phyloP scores from a whole-genome alignment of 1,140 invertebrate genomes.

The Melitaea cinxia region DNA sequence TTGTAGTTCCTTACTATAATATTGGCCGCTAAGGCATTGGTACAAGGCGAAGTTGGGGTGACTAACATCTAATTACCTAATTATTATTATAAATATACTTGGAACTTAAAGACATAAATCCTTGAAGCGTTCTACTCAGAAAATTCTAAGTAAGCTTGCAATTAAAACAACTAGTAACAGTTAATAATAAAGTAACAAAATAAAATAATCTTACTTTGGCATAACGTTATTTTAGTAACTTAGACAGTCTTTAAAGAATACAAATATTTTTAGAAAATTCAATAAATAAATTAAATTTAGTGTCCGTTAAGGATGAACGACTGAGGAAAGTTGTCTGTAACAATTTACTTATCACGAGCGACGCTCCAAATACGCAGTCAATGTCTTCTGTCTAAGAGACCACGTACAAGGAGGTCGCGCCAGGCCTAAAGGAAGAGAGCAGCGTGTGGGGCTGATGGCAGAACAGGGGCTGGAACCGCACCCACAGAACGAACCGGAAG shows the following conservation, averaged over 20 bases:
- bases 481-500: slow-evolving; percentile 44
- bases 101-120: slow-evolving; percentile 23
- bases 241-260: slow-evolving; percentile 31
- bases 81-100: slow-evolving; percentile 13
- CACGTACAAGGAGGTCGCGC: slow-evolving; percentile 78
- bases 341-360: slow-evolving; percentile 35
- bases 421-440: slow-evolving; percentile 74
- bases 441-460: slow-evolving; percentile 61
- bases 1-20: slow-evolving; percentile 13
- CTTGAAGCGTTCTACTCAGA: slow-evolving; percentile 31
- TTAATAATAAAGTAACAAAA: slow-evolving; percentile 18
- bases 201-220: slow-evolving; percentile 25
- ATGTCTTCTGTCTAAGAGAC: slow-evolving; percentile 64
- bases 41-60: slow-evolving; percentile 63
- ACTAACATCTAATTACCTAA: slow-evolving; percentile 31
- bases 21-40: slow-evolving; percentile 60
- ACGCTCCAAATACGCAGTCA: slow-evolving; percentile 65
- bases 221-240: slow-evolving; percentile 26
- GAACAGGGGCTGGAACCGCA: slow-evolving; percentile 40
- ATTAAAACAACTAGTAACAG: slow-evolving; percentile 29
- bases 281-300: slow-evolving; percentile 1
- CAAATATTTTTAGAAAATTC: slow-evolving; percentile 7
- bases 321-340: slow-evolving; percentile 6
- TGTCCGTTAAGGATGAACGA: not conserved
- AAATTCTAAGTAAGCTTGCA: slow-evolving; percentile 30